These are phyloP conservation scores for Ormyrus pomaceus DNA, from an alignment of 2,888 invertebrate genomes.

Conservation along the genomic window DNA sequence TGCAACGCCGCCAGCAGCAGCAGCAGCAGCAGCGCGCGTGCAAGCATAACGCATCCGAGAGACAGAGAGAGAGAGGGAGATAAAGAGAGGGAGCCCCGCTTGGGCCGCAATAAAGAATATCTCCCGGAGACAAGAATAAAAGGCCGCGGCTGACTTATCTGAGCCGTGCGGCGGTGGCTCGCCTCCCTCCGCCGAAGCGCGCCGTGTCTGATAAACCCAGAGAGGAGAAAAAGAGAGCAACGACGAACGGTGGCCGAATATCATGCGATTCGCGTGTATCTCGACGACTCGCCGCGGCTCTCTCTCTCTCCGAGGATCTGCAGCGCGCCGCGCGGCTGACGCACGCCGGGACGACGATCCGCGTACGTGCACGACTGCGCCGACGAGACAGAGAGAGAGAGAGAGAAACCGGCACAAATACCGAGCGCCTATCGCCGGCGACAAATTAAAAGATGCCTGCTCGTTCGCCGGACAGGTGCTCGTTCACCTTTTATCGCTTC, in stretches of 20 bases:
- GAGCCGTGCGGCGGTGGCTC: slow-evolving; percentile 56
- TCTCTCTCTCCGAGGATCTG: too few relatives aligned
- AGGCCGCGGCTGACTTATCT: slow-evolving; percentile 70
- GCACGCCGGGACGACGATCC: too few relatives aligned
- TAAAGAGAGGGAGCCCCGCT: slow-evolving; percentile 45
- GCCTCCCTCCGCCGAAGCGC: not conserved
- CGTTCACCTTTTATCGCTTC: too few relatives aligned
- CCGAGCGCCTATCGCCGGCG: too few relatives aligned
- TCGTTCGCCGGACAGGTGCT: too few relatives aligned
- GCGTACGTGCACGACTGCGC: too few relatives aligned
- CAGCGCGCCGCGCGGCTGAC: too few relatives aligned
- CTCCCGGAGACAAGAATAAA: slow-evolving; percentile 71
- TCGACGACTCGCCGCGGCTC: too few relatives aligned
- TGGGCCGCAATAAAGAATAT: slow-evolving; percentile 70
- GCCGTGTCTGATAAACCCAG: not conserved
- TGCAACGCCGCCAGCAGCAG: slow-evolving; percentile 37
- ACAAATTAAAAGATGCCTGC: too few relatives aligned
- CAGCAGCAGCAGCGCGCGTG: not conserved
- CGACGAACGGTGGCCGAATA: slow-evolving; percentile 45
- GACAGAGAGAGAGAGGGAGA: slow-evolving; percentile 29
- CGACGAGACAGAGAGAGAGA: too few relatives aligned
- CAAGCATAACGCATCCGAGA: slow-evolving; percentile 21
- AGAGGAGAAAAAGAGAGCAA: slow-evolving; percentile 38
- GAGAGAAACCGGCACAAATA: too few relatives aligned
- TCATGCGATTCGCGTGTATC: not conserved